Evolutionary conservation across 2,113 vertebrate genomes (phyloP), one percentile per base, ranked within the genome.

Genomic region (Thamnaconus septentrionalis): DNA sequence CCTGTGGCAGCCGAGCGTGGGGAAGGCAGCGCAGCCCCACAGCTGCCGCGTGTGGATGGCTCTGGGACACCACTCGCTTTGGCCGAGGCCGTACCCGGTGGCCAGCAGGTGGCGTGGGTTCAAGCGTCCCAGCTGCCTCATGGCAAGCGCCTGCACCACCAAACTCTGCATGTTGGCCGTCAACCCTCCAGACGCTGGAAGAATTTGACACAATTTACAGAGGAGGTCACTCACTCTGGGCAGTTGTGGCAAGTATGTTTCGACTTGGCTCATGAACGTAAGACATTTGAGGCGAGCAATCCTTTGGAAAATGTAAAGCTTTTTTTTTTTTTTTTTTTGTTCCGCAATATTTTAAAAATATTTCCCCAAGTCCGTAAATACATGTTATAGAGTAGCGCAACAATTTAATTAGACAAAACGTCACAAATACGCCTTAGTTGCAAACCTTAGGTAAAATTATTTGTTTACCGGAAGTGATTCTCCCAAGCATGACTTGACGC

Each of bases 81-180:
- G 73, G 18, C 73, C 63, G 3, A 58, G 77, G 18, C 75, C 83
- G 3, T 82, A 87, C 44, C 85, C 87, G 0, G 85, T 68, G 8
- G 83, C 76, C n/a, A 86, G 55, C 50, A 87, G 70, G 57, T 87
- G 86, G 39, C 76, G 67, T 0, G 87, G 78, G 51, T 83, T 81
- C 18, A 91, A 40, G 50, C 76, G 73, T 9, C 88, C 85, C 0
- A 91, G 74, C 81, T 91, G 90, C 61, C 91, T 87, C 74, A 91
- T 80, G 31, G 82, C 73, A 4, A 92, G 84, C 0, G 83, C 84
- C 57, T 87, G 87, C 7, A 91, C 85, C 54, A 90, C 77, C 70
- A 92, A 75, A 63, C 76, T 81, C 73, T 88, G 88, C 90, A 93
- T 92, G 63, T 54, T 85, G 59, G 74, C 5, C 2, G 69, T 68